Conservation (phyloP, 2,888 invertebrate genomes). For the Cephus rjabovi region DNA sequence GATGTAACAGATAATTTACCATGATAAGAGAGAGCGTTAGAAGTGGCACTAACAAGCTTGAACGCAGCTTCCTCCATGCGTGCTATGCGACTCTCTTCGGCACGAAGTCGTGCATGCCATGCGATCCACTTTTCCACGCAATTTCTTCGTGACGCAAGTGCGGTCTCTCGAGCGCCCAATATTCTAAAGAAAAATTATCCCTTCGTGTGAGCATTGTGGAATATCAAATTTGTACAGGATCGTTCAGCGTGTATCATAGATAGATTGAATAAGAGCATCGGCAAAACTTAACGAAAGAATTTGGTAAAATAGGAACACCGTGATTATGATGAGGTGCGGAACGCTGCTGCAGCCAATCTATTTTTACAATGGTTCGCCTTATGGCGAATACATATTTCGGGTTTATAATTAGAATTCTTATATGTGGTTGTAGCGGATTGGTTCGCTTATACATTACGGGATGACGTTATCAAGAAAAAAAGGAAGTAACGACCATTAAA, state of each 20-base stretch:
- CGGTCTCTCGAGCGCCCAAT: conserved; percentile 62
- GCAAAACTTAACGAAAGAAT: not conserved
- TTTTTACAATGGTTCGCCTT: conserved; percentile 56
- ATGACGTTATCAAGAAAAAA: not conserved
- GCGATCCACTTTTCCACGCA: conserved; percentile 65
- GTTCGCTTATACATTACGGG: not conserved
- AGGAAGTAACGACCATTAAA: not conserved
- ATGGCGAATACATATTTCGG: conserved; percentile 44
- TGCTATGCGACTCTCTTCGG: conserved; percentile 61
- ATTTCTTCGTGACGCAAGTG: conserved; percentile 60
- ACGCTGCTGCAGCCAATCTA: conserved; percentile 49
- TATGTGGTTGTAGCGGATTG: not conserved
- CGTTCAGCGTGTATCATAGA: not conserved
- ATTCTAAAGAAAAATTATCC: conserved; percentile 44
- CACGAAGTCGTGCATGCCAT: conserved; percentile 61
- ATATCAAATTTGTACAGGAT: not conserved
- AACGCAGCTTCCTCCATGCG: conserved; percentile 63
- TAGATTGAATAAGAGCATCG: not conserved
- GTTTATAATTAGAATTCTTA: conserved; percentile 56
- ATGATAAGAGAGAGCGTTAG: conserved; percentile 58
- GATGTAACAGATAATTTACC: conserved; percentile 39
- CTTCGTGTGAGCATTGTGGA: not conserved
- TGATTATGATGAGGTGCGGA: conserved; percentile 36
- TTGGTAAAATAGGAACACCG: conserved; percentile 29
- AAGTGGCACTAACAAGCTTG: conserved; percentile 60